Base-by-base conservation (phyloP, 2,113 vertebrate genomes). In the Propithecus coquereli region DNA sequence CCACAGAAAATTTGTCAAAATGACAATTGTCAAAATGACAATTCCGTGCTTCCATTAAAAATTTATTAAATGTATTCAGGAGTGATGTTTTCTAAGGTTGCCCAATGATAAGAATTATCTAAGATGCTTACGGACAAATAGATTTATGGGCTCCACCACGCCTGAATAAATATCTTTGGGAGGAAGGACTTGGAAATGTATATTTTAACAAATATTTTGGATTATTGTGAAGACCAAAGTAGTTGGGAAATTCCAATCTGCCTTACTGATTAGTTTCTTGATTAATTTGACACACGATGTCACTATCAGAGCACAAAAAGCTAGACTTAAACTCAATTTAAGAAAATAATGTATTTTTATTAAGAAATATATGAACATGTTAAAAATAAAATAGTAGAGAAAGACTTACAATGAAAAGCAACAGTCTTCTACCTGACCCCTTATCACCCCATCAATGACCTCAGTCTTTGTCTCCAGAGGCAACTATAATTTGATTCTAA, bases 271-370 rank as follows among this genome's bases (percentile, higher is more conserved):
- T 47, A 43, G 30, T 20, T 54, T 81, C 25, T 91, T 96, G 70
- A 52, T 63, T 0, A 8, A 52, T 20, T 45, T 57, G 63, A 96
- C 96, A 93, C 27, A 23, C 88, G 84, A 52, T 45, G 94, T 63
- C 97, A 94, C 37, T 93, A 97, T 84, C 0, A 80, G 66, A 94
- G 80, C 50, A 97, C 50, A 37, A 92, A 98, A 98, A 82, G 12
- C 25, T 81, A 54, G 47, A 6, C 2, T 74, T 86, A 66, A 85
- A 59, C 34, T 92, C 23, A 84, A 23, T 63, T 93, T 63, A 77
- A 80, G 20, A 79, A 73, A 68, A 57, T 57, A 82, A 65, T 11
- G 45, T 88, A 77, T 40, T 14, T 92, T 47, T 8, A 16, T 37
- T 63, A 52, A 25, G 18, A 63, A 63, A 61, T 45, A 61, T 34